Evolutionary conservation across 2,797 vertebrate species (phyloP).

Genomic region (Cottoperca gobio): DNA sequence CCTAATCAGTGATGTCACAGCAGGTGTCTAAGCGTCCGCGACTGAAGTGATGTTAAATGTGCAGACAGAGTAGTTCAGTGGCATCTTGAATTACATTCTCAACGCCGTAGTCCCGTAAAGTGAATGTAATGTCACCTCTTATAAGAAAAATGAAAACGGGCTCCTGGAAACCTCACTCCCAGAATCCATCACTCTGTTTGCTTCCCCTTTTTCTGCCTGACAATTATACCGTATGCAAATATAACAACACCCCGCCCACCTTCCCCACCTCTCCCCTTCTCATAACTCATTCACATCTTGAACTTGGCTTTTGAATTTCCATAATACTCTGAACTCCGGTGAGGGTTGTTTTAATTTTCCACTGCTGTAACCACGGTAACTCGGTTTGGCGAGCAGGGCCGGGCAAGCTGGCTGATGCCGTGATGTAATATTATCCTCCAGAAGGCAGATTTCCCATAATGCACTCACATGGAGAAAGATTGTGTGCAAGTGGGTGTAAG

Average conservation of each 20-base stretch:
- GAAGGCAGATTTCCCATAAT: slow-evolving; percentile 71
- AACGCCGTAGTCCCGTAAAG: neutral
- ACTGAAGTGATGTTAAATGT: neutral
- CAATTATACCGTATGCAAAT: slow-evolving; percentile 41
- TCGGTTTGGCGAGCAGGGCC: slow-evolving; percentile 46
- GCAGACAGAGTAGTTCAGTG: neutral
- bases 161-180: slow-evolving; percentile 24
- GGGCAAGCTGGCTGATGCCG: slow-evolving; percentile 20
- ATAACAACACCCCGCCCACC: slow-evolving; percentile 8
- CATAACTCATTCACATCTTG: slow-evolving; percentile 61
- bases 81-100: neutral
- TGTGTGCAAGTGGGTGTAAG: slow-evolving; percentile 5
- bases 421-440: slow-evolving; percentile 67
- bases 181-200: slow-evolving; percentile 40
- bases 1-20: neutral
- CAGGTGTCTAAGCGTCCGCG: neutral
- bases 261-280: slow-evolving; percentile 4
- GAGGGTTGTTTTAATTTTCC: slow-evolving; percentile 74
- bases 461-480: slow-evolving; percentile 28
- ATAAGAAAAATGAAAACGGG: neutral
- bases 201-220: slow-evolving; percentile 8
- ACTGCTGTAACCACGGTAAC: slow-evolving; percentile 68
- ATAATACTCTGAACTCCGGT: slow-evolving; percentile 58
- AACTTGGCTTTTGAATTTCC: slow-evolving; percentile 55
- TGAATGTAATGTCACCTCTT: neutral